phyloP scores from a whole-genome alignment of 2,888 invertebrate species.

The Cheilosia grossa region DNA sequence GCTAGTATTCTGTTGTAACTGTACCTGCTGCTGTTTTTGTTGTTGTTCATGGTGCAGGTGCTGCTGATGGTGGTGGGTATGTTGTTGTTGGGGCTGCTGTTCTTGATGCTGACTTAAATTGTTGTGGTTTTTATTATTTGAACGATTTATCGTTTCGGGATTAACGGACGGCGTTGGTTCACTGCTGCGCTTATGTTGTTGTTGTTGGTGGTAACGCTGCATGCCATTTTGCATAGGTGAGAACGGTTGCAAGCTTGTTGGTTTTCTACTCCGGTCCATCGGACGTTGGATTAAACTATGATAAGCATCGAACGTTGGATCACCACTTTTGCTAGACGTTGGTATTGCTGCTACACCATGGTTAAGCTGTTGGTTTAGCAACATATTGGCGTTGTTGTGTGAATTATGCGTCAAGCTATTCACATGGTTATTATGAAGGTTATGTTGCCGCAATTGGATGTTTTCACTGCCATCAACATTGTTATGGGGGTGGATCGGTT shows the following conservation, averaged over 20 bases:
- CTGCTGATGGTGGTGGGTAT: constrained; percentile 55
- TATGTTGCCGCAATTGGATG: constrained; percentile 69
- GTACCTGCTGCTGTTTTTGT: constrained; percentile 75
- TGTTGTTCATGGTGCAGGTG: constrained; percentile 50
- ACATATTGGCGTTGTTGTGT: constrained; percentile 54
- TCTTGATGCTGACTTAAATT: constrained; percentile 53
- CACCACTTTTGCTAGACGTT: constrained; percentile 73
- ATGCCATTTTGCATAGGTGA: constrained; percentile 28
- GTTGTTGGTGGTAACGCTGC: constrained; percentile 47
- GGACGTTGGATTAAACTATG: constrained; percentile 56
- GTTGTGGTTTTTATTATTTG: constrained; percentile 68
- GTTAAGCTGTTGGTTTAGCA: constrained; percentile 36
- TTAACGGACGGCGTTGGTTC: constrained; percentile 73
- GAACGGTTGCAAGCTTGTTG: constrained; percentile 53
- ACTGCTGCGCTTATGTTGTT: constrained; percentile 67
- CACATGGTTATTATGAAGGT: constrained; percentile 56
- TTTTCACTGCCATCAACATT: constrained; percentile 62
- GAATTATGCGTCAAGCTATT: constrained; percentile 50
- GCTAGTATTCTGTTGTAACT: constrained; percentile 76
- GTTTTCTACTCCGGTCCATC: constrained; percentile 59
- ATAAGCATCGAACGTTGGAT: constrained; percentile 65
- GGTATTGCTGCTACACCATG: constrained; percentile 46
- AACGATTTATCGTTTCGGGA: constrained; percentile 64
- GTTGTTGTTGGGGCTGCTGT: constrained; percentile 24
- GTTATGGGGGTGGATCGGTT: constrained; percentile 50